Percentiles rank a stretch among this genome's conserved stretches.
Conservation (phyloP, 1,140 invertebrate genomes). For the Drosophila virilis region DNA sequence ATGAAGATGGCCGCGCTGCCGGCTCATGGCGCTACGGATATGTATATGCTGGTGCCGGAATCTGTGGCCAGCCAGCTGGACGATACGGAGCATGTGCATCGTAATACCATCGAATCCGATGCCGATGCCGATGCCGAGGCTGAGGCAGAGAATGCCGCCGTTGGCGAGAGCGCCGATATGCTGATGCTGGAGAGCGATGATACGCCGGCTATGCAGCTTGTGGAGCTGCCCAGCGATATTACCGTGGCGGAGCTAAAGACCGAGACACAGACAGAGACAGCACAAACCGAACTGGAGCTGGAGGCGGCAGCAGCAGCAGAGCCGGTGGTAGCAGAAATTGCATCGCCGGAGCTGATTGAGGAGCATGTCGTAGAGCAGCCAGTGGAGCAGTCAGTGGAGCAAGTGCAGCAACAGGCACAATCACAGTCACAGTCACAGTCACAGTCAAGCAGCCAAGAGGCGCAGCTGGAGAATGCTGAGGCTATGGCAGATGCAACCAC, state of each 20-base stretch:
- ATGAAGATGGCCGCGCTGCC: conserved; percentile 71
- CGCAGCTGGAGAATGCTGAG: conserved; percentile 53
- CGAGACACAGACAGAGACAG: background rate
- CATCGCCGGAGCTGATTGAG: conserved; percentile 49
- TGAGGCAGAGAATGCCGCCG: conserved; percentile 29
- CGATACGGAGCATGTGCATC: conserved; percentile 63
- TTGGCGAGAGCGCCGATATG: conserved; percentile 56
- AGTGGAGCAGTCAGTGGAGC: conserved; percentile 1
- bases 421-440: background rate
- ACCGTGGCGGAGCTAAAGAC: conserved; percentile 26
- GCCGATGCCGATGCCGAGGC: conserved; percentile 26
- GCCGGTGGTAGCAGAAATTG: conserved; percentile 11
- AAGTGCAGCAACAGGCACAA: background rate
- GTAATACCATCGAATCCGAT: conserved; percentile 62
- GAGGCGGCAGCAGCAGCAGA: conserved; percentile 7
- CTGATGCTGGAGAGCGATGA: conserved; percentile 79
- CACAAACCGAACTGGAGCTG: conserved; percentile 6
- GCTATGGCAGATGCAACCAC: conserved; percentile 46
- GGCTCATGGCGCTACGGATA: conserved; percentile 56
- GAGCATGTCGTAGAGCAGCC: conserved; percentile 63
- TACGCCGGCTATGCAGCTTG: conserved; percentile 63
- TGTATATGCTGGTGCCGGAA: conserved; percentile 74
- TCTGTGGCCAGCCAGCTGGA: conserved; percentile 66
- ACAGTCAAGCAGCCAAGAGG: conserved; percentile 43
- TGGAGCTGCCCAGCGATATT: conserved; percentile 66